phyloP scores from a whole-genome alignment of 2,797 vertebrate species.

The Microctenopoma stevenorrisi region DNA sequence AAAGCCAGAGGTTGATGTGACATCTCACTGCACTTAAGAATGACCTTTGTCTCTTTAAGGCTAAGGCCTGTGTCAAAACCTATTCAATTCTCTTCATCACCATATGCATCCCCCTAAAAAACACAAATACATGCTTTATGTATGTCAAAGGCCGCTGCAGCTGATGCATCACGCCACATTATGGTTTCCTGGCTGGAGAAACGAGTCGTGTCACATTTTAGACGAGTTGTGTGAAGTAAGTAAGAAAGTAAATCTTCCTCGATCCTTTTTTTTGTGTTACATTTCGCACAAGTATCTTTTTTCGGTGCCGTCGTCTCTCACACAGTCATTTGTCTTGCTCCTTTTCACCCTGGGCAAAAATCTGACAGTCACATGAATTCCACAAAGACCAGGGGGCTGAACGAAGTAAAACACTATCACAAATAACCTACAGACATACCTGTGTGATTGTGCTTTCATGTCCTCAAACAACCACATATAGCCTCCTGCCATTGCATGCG shows the following conservation, averaged over 20 bases:
- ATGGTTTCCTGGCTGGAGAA: slow-evolving; percentile 12
- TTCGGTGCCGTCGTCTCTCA: too few relatives aligned
- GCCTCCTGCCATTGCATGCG: slow-evolving; percentile 17
- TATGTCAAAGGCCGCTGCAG: slow-evolving; percentile 22
- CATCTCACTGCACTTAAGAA: slow-evolving; percentile 2
- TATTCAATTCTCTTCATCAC: slow-evolving; percentile 24
- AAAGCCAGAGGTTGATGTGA: slow-evolving; percentile 15
- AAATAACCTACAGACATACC: background rate
- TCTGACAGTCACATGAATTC: too few relatives aligned
- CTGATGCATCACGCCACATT: slow-evolving; percentile 11
- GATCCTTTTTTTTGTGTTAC: too few relatives aligned
- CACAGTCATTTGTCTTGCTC: too few relatives aligned
- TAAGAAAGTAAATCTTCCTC: too few relatives aligned
- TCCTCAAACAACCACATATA: slow-evolving; percentile 26
- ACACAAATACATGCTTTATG: background rate
- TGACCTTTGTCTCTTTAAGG: slow-evolving; percentile 26
- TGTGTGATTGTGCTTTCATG: slow-evolving; percentile 13
- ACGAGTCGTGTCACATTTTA: slow-evolving; percentile 9
- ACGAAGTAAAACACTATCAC: background rate
- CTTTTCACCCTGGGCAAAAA: too few relatives aligned
- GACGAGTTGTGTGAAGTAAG: too few relatives aligned
- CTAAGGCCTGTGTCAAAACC: slow-evolving; percentile 13
- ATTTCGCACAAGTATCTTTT: too few relatives aligned
- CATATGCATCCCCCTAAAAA: background rate
- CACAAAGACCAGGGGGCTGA: background rate